These are phyloP conservation scores for Clarias pachynema DNA, from an alignment of 2,797 vertebrate genomes.

Conservation along the genomic window DNA sequence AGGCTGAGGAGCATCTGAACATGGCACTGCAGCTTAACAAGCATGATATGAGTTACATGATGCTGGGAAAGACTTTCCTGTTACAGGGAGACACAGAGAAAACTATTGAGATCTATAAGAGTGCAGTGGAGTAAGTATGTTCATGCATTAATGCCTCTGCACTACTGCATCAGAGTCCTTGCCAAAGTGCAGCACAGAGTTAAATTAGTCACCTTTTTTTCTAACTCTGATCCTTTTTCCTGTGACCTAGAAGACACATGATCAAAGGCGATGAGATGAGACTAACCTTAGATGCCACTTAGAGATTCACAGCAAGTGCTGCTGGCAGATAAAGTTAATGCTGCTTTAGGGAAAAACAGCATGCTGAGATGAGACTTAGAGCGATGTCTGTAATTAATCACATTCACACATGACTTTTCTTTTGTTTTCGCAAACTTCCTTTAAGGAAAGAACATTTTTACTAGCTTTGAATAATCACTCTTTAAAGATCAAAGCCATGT, in stretches of 20 bases:
- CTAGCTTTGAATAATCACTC: background rate
- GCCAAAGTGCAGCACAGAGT: background rate
- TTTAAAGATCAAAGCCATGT: slow-evolving; percentile 16
- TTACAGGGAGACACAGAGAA: slow-evolving; percentile 85
- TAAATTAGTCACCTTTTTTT: background rate
- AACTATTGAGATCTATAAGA: slow-evolving; percentile 90
- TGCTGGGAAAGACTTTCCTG: slow-evolving; percentile 89
- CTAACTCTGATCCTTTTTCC: too few relatives aligned
- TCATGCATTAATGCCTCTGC: background rate
- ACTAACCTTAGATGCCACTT: slow-evolving; percentile 23
- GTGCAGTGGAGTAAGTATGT: slow-evolving; percentile 88
- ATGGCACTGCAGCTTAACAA: slow-evolving; percentile 86
- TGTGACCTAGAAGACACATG: background rate
- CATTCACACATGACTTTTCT: slow-evolving; percentile 44
- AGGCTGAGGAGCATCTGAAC: slow-evolving; percentile 91
- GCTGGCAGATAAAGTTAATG: slow-evolving; percentile 13
- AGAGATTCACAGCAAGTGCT: slow-evolving; percentile 47
- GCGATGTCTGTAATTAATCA: slow-evolving; percentile 54
- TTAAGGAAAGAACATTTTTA: slow-evolving; percentile 5
- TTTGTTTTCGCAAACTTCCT: slow-evolving; percentile 13
- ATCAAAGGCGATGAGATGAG: slow-evolving; percentile 14
- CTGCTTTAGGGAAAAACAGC: slow-evolving; percentile 11
- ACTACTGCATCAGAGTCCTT: background rate
- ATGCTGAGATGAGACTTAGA: slow-evolving; percentile 41
- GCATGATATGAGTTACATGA: slow-evolving; percentile 89